Percentiles rank a stretch among this genome's conserved stretches.
Evolutionary conservation across 2,888 invertebrate species (phyloP).

Genomic region (Idaea straminata): DNA sequence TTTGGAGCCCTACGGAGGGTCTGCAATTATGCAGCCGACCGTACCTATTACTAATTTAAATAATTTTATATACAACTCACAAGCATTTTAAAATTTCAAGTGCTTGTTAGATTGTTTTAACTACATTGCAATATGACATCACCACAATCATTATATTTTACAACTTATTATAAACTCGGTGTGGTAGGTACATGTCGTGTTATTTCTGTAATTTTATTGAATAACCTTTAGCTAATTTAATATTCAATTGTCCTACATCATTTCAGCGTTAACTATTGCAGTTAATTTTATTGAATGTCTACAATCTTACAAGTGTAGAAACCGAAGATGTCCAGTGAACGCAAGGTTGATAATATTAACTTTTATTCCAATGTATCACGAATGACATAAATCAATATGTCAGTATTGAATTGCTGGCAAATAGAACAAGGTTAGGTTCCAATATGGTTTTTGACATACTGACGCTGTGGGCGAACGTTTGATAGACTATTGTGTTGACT

Average conservation of each 20-base stretch:
- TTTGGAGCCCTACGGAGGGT: too few relatives aligned
- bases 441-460: slow-evolving; percentile 42
- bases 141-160: slow-evolving; percentile 23
- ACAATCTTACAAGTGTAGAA: background rate
- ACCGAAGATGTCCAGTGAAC: slow-evolving; percentile 16
- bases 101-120: background rate
- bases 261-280: slow-evolving; percentile 20
- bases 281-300: slow-evolving; percentile 9
- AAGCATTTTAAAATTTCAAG: background rate
- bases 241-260: slow-evolving; percentile 20
- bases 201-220: slow-evolving; percentile 27
- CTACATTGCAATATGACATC: background rate
- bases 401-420: slow-evolving; percentile 44
- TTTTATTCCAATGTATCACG: slow-evolving; percentile 34
- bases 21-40: too few relatives aligned
- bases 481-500: slow-evolving; percentile 52
- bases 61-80: too few relatives aligned
- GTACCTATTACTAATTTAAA: too few relatives aligned
- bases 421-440: slow-evolving; percentile 53
- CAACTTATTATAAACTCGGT: slow-evolving; percentile 27
- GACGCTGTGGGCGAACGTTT: slow-evolving; percentile 36
- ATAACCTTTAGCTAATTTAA: slow-evolving; percentile 20
- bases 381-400: slow-evolving; percentile 48
- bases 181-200: slow-evolving; percentile 27
- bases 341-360: slow-evolving; percentile 17